These are phyloP conservation scores for Teleopsis dalmanni DNA, from an alignment of 1,140 invertebrate genomes.

Conservation along the genomic window DNA sequence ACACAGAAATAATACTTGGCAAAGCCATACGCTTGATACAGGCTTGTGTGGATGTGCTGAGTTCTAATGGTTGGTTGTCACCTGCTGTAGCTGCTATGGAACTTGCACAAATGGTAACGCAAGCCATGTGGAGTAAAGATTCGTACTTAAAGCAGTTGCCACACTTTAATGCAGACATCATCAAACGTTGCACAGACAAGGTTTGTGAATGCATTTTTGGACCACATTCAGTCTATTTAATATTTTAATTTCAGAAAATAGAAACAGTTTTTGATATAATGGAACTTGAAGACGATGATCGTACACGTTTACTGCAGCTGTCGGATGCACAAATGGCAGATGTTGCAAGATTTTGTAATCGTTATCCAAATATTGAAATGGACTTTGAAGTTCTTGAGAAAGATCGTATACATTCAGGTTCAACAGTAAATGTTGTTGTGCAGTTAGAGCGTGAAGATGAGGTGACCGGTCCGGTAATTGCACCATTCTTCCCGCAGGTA, in stretches of 20 bases:
- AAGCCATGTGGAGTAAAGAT: constrained; percentile 99
- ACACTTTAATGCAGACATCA: constrained; percentile 85
- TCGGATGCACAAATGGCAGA: constrained; percentile 87
- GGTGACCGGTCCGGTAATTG: constrained; percentile 91
- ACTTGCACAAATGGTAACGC: constrained; percentile 97
- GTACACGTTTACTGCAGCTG: constrained; percentile 78
- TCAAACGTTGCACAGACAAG: constrained; percentile 86
- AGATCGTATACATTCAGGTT: constrained; percentile 69
- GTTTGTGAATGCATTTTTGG: constrained; percentile 11
- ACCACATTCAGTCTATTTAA: neutral
- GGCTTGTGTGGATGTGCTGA: constrained; percentile 97
- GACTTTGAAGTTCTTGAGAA: constrained; percentile 85
- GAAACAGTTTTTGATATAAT: constrained; percentile 98
- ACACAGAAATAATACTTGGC: constrained; percentile 84
- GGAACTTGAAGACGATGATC: constrained; percentile 93
- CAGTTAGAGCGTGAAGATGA: constrained; percentile 95
- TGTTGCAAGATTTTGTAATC: constrained; percentile 96
- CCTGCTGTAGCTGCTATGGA: constrained; percentile 99
- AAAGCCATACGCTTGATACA: constrained; percentile 90
- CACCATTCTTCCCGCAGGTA: constrained; percentile 94
- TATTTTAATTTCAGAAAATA: constrained; percentile 54
- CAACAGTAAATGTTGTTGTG: constrained; percentile 80
- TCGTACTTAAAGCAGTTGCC: constrained; percentile 95
- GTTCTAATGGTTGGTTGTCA: constrained; percentile 95
- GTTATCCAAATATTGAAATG: constrained; percentile 98